phyloP scores from a whole-genome alignment of 2,888 invertebrate genomes.

The Allophyes oxyacanthae region DNA sequence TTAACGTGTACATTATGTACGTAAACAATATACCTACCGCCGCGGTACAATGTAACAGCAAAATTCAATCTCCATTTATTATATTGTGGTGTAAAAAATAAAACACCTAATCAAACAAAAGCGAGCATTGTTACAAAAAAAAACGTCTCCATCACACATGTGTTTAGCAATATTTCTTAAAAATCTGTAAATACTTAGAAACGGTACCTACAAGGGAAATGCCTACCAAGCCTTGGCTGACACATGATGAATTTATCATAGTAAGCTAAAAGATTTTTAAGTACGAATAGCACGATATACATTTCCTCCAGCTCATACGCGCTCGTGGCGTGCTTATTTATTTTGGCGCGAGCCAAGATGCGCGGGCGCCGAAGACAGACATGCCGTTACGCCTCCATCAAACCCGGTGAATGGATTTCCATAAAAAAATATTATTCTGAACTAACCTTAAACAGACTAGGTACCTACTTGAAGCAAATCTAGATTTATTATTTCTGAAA shows the following conservation, averaged over 20 bases:
- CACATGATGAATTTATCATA: no score
- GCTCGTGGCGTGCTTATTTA: slow-evolving; percentile 79
- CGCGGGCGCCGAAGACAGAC: slow-evolving; percentile 83
- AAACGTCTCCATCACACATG: neutral
- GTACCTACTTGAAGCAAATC: slow-evolving; percentile 10
- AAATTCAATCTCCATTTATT: slow-evolving; percentile 40
- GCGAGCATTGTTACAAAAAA: slow-evolving; percentile 8
- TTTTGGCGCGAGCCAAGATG: slow-evolving; percentile 81
- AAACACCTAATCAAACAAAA: slow-evolving; percentile 68
- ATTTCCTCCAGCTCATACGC: slow-evolving; percentile 57
- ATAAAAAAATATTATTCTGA: slow-evolving; percentile 64
- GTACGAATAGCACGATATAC: slow-evolving; percentile 46
- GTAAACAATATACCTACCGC: slow-evolving; percentile 59
- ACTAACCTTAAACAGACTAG: slow-evolving; percentile 41
- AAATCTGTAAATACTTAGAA: no score
- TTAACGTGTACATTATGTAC: slow-evolving; percentile 61
- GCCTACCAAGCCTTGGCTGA: no score
- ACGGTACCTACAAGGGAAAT: no score
- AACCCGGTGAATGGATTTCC: slow-evolving; percentile 71
- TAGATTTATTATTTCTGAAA: slow-evolving; percentile 12
- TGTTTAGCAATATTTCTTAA: no score
- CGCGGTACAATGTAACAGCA: slow-evolving; percentile 48
- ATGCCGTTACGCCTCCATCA: slow-evolving; percentile 78
- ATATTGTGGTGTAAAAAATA: slow-evolving; percentile 51
- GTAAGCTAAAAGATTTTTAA: slow-evolving; percentile 8